Evolutionary conservation across 2,113 vertebrate species (phyloP).

Genomic region (Myanophis thanlyinensis): DNA sequence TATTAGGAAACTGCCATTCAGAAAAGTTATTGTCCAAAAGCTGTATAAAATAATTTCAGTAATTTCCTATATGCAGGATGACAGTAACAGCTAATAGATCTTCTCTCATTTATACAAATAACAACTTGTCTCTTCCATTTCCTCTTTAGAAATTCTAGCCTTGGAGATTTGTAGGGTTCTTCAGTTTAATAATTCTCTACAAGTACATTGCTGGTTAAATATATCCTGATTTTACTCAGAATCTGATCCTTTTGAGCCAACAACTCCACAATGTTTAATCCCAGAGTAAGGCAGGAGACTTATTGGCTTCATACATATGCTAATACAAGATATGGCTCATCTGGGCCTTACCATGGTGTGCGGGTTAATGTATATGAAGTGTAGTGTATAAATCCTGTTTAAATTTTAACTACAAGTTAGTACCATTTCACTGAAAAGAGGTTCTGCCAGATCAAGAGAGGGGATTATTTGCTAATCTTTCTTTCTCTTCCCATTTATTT

Average conservation of each 20-base stretch:
- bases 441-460: background rate
- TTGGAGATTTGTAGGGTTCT: slow-evolving; percentile 32
- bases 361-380: background rate
- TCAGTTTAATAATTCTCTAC: slow-evolving; percentile 25
- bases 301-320: background rate
- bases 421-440: background rate
- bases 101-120: slow-evolving; percentile 38
- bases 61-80: slow-evolving; percentile 51
- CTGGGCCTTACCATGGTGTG: background rate
- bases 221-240: background rate
- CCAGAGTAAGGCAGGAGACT: background rate
- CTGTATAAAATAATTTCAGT: slow-evolving; percentile 43
- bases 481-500: background rate
- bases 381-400: background rate
- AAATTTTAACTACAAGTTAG: background rate
- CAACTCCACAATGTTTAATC: background rate
- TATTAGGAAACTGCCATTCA: slow-evolving; percentile 41
- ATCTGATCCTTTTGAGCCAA: background rate
- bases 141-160: slow-evolving; percentile 36
- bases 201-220: slow-evolving; percentile 24
- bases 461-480: background rate
- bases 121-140: slow-evolving; percentile 50
- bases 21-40: slow-evolving; percentile 47
- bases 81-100: slow-evolving; percentile 35
- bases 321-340: background rate